A percentile compares a stretch with the other conserved stretches of the same genome.
These are phyloP conservation scores for Sylvietta virens DNA, from an alignment of 2,113 vertebrate genomes.

Conservation along the genomic window DNA sequence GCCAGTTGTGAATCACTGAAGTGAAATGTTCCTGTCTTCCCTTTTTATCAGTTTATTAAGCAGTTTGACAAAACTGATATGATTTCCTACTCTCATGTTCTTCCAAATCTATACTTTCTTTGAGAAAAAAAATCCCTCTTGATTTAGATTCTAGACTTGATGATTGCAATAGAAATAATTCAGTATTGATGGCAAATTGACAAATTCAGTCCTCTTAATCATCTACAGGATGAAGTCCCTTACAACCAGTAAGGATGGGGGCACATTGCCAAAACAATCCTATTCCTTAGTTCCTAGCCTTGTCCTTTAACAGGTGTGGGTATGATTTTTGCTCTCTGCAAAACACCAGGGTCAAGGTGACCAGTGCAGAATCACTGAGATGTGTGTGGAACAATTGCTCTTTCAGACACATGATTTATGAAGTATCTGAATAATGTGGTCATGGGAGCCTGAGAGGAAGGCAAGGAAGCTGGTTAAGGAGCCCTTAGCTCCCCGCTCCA, in stretches of 20 bases:
- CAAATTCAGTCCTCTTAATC: not conserved
- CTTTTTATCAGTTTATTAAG: not conserved
- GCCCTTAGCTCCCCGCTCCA: not conserved
- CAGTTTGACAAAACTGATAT: not conserved
- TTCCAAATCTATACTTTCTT: not conserved
- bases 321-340: not conserved
- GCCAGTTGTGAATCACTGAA: not conserved
- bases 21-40: not conserved
- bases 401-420: constrained; percentile 63
- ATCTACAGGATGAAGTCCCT: not conserved
- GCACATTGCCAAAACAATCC: not conserved
- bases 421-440: constrained; percentile 43
- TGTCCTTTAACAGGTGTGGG: constrained; percentile 4
- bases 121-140: not conserved
- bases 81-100: not conserved
- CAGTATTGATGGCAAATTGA: not conserved
- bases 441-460: not conserved
- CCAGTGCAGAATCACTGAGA: not conserved
- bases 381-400: constrained; percentile 16
- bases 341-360: constrained; percentile 39
- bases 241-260: not conserved
- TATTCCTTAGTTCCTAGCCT: not conserved
- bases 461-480: constrained; percentile 18
- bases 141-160: not conserved
- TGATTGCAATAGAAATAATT: not conserved